A percentile compares a stretch with the other conserved stretches of the same genome.
Evolutionary conservation across 2,797 vertebrate species (phyloP).

Genomic region (Synanceia verrucosa): DNA sequence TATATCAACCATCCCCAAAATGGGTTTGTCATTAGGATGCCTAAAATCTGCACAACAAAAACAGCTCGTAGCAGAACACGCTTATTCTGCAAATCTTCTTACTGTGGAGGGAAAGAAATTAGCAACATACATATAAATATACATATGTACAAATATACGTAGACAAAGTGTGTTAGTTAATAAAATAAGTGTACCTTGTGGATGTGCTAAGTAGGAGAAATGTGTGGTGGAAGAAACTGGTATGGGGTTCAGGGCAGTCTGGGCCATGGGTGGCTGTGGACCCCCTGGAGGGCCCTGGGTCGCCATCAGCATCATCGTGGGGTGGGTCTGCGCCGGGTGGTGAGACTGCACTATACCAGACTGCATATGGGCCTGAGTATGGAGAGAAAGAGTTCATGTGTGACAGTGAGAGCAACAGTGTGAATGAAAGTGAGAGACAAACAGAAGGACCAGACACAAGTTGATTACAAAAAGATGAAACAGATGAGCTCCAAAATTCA

Average conservation of each 20-base stretch:
- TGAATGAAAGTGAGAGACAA: conserved; percentile 2
- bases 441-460: conserved; percentile 1
- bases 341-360: conserved; percentile 96
- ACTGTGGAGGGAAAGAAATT: background rate
- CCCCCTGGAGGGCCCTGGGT: conserved; percentile 93
- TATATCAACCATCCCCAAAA: background rate
- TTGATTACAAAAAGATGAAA: conserved; percentile 2
- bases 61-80: background rate
- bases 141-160: too few relatives aligned
- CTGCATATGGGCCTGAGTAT: conserved; percentile 94
- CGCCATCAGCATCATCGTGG: conserved; percentile 98
- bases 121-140: background rate
- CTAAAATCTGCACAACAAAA: background rate
- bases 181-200: conserved; percentile 88
- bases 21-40: background rate
- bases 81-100: background rate
- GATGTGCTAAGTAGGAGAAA: conserved; percentile 98
- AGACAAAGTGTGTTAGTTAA: background rate
- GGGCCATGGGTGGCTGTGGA: conserved; percentile 92
- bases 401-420: background rate
- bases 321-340: conserved; percentile 88
- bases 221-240: conserved; percentile 98
- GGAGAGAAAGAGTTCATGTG: background rate
- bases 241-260: conserved; percentile 96
- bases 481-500: background rate